Conservation (phyloP, 2,797 vertebrate species). For the Mus spretus region DNA sequence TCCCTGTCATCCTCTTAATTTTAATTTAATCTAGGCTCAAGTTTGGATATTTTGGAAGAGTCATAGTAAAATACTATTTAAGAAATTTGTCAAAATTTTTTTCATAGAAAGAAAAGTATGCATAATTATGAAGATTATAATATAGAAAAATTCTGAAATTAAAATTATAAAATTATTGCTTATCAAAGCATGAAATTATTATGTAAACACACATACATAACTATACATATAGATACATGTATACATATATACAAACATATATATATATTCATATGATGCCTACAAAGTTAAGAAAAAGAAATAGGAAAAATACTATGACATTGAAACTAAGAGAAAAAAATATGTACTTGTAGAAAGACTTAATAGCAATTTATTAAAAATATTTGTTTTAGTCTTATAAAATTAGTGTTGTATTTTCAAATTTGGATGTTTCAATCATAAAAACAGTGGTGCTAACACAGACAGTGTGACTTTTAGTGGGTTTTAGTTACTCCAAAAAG, state of each 20-base stretch:
- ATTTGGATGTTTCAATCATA: background rate
- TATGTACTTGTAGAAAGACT: background rate
- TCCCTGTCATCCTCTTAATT: background rate
- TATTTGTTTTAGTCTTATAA: background rate
- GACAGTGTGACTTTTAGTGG: background rate
- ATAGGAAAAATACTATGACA: background rate
- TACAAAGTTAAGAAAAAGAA: background rate
- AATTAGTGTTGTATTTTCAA: conserved; percentile 1
- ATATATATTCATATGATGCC: background rate
- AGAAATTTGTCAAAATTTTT: background rate
- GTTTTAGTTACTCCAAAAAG: background rate
- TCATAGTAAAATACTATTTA: background rate
- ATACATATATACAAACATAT: background rate
- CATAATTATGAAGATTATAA: background rate
- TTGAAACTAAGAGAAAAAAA: background rate
- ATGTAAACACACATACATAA: background rate
- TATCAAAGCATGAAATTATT: conserved; percentile 20
- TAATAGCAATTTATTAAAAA: background rate
- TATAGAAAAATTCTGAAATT: background rate
- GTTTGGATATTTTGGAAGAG: background rate
- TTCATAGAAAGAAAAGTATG: background rate
- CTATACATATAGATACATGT: background rate
- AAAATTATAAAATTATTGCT: conserved; percentile 4
- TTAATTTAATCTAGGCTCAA: background rate
- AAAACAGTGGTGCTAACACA: background rate